Evolutionary conservation across 35 echinoderm and acorn worm genomes (phyloP).

Genomic region (Amphiura filiformis): DNA sequence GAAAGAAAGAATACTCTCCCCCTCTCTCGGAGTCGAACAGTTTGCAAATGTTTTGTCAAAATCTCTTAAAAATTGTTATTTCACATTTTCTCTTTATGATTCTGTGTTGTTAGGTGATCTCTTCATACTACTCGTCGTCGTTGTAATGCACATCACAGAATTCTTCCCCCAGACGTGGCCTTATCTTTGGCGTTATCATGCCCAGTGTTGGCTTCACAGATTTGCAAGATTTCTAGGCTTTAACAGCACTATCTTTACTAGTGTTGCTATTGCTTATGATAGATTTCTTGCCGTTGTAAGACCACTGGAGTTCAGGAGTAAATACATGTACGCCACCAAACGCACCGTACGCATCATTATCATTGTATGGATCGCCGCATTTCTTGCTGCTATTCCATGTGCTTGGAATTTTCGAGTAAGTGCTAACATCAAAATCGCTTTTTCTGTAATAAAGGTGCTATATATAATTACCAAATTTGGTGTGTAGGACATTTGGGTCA

Average conservation of each 20-base stretch:
- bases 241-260: slow-evolving; percentile 73
- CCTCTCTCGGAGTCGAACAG: no score
- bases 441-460: neutral
- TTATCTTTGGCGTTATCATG: slow-evolving; percentile 57
- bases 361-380: slow-evolving; percentile 50
- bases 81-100: no score
- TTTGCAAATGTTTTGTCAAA: no score
- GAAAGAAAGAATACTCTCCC: no score
- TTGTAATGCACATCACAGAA: slow-evolving; percentile 84
- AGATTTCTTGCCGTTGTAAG: slow-evolving; percentile 70
- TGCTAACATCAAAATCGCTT: neutral
- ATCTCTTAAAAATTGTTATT: no score
- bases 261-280: slow-evolving; percentile 86
- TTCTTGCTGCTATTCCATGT: slow-evolving; percentile 46
- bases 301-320: slow-evolving; percentile 58
- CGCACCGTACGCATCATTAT: slow-evolving; percentile 61
- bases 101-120: neutral
- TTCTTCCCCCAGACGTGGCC: slow-evolving; percentile 82
- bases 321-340: slow-evolving; percentile 32
- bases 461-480: neutral
- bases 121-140: slow-evolving; percentile 41
- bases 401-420: slow-evolving; percentile 85
- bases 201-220: slow-evolving; percentile 71
- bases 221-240: slow-evolving; percentile 77
- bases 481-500: no score